Evolutionary conservation across 2,888 invertebrate species (phyloP), one percentile per base, ranked within the genome.

Genomic region (Synanthedon myopaeformis): DNA sequence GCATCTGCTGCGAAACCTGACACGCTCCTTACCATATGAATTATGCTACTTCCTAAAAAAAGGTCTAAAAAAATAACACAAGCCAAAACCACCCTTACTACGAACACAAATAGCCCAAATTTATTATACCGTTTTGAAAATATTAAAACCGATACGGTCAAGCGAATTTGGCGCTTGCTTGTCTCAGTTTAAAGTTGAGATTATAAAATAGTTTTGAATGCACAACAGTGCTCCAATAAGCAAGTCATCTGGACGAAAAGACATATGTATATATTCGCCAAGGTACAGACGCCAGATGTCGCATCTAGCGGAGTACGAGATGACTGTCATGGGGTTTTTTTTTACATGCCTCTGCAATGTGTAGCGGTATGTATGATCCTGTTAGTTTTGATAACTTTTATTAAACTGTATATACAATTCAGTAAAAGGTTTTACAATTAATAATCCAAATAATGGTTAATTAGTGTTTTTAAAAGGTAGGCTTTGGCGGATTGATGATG

Each of bases 1-100:
- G 72, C 86, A 86, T 85, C 85, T 86, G 86, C 76, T 67, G 68
- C 70, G 86, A 78, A 82, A 86, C 86, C 77, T 79, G 85, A 86
- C 76, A 79, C 80, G 72, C 76, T 77, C 73, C 80, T 79, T 78
- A 70, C 74, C 78, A 75, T 79, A 79, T 80, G 80, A 83, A 78
- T 79, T 76, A 79, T 75, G 66, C 71, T 70, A 77, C 74, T 80
- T 80, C 79, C 76, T 70, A 76, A 83, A 84, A 80, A 81, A 79
- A 74, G 57, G 55, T 51, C 35, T 49, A 53, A 53, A 56, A 60
- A 59, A 60, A 61, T 53, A n/a, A 52, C 8, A 17, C 60, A 59
- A 53, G 51, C 55, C 35, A 72, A 67, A 62, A 58, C 56, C 60
- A 59, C 68, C 66, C 64, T 61, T 74, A 64, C 52, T 51, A 42